phyloP scores from a whole-genome alignment of 1,140 invertebrate species.

The Hyphantria cunea region DNA sequence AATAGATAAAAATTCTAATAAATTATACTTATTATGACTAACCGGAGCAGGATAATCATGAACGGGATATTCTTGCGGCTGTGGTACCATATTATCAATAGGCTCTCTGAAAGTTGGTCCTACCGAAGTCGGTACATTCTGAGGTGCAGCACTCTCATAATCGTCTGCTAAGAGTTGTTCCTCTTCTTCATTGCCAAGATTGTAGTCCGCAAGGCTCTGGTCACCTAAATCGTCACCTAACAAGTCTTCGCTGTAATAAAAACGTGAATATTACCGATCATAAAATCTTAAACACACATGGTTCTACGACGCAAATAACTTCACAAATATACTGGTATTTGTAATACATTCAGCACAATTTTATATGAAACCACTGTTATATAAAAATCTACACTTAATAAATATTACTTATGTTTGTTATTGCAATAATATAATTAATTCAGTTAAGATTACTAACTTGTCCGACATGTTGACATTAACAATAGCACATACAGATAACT shows the following conservation, averaged over 20 bases:
- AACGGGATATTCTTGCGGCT: conserved; percentile 47
- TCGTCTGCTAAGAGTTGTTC: conserved; percentile 72
- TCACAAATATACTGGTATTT: conserved; percentile 4
- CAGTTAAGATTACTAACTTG: conserved; percentile 66
- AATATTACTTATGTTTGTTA: neutral
- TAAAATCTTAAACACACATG: conserved; percentile 29
- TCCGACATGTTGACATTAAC: conserved; percentile 75
- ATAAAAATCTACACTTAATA: neutral
- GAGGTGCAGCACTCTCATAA: conserved; percentile 59
- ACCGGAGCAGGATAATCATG: conserved; percentile 56
- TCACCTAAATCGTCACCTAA: conserved; percentile 74
- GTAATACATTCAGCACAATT: neutral
- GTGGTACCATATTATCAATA: conserved; percentile 43
- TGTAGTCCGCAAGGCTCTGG: conserved; percentile 74
- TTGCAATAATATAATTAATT: neutral
- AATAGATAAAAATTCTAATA: no score
- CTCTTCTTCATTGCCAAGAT: conserved; percentile 75
- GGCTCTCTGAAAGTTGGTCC: conserved; percentile 43
- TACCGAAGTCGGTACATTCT: conserved; percentile 64
- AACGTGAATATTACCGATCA: conserved; percentile 20
- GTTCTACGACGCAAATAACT: conserved; percentile 16
- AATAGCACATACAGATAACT: no score
- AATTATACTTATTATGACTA: neutral
- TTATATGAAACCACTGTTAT: neutral
- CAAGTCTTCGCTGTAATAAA: conserved; percentile 70